Evolutionary conservation across 1,140 invertebrate genomes (phyloP).

Genomic region (Cydia strobilella): DNA sequence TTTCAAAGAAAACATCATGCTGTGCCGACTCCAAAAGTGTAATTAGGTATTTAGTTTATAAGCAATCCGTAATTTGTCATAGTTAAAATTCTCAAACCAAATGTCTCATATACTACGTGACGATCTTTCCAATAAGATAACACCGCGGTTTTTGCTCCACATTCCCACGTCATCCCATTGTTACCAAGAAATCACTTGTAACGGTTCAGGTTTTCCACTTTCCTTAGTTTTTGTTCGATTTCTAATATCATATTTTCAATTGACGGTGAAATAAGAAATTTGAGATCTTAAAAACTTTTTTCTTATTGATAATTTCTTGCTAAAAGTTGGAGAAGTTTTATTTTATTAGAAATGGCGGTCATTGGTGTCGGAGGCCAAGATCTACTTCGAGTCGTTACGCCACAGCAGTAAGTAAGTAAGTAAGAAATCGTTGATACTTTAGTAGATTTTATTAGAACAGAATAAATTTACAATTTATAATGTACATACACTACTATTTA

Average conservation of each 20-base stretch:
- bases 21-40: neutral
- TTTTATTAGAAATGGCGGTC: neutral
- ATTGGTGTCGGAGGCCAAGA: too few species aligned
- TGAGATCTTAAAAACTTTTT: neutral
- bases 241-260: conserved; percentile 1
- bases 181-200: conserved; percentile 60
- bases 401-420: too few species aligned
- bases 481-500: too few species aligned
- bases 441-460: neutral
- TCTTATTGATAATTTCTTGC: neutral
- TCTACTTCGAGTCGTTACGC: too few species aligned
- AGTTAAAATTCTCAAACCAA: conserved; percentile 5
- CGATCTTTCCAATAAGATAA: conserved; percentile 38
- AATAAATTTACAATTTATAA: too few species aligned
- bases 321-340: conserved; percentile 17
- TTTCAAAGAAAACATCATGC: neutral
- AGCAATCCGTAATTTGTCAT: neutral
- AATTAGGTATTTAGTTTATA: neutral
- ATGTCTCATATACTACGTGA: conserved; percentile 69
- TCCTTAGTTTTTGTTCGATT: conserved; percentile 41
- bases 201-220: conserved; percentile 59
- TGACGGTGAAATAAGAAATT: neutral
- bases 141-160: conserved; percentile 20
- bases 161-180: conserved; percentile 48
- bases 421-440: neutral